phyloP scores from a whole-genome alignment of 1,140 invertebrate genomes.

The Meloidogyne exigua region DNA sequence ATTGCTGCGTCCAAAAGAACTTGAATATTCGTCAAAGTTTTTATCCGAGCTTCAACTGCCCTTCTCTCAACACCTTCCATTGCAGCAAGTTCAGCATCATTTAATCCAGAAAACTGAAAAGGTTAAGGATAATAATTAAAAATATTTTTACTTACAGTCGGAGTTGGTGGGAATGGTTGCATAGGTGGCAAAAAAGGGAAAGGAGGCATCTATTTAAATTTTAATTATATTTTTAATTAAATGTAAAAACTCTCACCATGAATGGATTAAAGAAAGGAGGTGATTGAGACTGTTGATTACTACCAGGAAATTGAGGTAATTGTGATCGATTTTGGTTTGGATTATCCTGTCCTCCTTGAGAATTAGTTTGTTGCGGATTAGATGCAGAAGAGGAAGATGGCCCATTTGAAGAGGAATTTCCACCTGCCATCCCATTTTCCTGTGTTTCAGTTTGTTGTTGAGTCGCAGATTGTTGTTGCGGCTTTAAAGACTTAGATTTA shows the following conservation, averaged over 20 bases:
- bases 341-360: neutral
- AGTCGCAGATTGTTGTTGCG: neutral
- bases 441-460: neutral
- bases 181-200: conserved; percentile 2
- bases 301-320: neutral
- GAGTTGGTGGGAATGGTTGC: conserved; percentile 46
- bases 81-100: conserved; percentile 77
- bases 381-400: neutral
- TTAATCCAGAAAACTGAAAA: conserved; percentile 66
- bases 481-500: neutral
- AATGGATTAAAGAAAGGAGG: conserved; percentile 1
- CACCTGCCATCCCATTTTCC: neutral
- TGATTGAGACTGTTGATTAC: neutral
- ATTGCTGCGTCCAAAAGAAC: conserved; percentile 82
- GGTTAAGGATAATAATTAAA: neutral
- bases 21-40: conserved; percentile 80
- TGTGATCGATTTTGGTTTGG: neutral
- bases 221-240: neutral
- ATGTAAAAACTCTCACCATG: neutral
- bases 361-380: neutral
- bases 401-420: neutral
- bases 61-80: conserved; percentile 84
- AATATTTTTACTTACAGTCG: conserved; percentile 21
- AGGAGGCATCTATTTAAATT: neutral
- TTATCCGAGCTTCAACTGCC: conserved; percentile 83